Evolutionary conservation across 1,140 invertebrate species (phyloP).

Genomic region (Neocloeon triangulifer): DNA sequence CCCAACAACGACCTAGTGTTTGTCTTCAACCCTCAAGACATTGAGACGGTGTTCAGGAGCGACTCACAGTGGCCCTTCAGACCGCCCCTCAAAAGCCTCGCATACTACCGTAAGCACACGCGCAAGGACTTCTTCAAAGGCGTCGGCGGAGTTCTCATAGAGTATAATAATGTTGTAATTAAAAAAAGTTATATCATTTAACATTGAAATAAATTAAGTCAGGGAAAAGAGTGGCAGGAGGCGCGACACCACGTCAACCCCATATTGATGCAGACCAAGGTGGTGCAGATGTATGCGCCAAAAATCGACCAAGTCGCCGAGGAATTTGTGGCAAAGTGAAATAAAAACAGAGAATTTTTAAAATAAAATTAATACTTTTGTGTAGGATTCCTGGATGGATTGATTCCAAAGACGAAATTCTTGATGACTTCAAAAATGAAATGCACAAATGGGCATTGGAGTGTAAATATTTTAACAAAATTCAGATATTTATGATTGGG

Average conservation of each 20-base stretch:
- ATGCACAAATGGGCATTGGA: conserved; percentile 14
- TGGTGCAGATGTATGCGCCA: conserved; percentile 21
- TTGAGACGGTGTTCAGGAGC: conserved; percentile 5
- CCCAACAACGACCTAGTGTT: conserved; percentile 1
- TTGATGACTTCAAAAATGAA: conserved; percentile 9
- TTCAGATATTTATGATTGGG: too few relatives aligned
- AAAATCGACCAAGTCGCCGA: conserved; percentile 21
- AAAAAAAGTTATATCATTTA: not conserved
- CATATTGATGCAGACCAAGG: conserved; percentile 26
- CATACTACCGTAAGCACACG: not conserved
- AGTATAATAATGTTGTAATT: not conserved
- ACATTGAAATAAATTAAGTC: conserved; percentile 9
- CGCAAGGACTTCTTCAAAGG: conserved; percentile 4
- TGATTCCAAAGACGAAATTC: conserved; percentile 6
- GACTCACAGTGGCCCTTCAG: not conserved
- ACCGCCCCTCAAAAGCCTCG: not conserved
- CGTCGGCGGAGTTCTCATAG: not conserved
- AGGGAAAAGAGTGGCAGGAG: conserved; percentile 22
- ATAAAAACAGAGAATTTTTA: not conserved
- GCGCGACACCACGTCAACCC: conserved; percentile 26
- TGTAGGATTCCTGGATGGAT: conserved; percentile 5
- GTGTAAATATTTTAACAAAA: conserved; percentile 10
- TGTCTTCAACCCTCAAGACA: conserved; percentile 5
- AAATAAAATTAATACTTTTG: not conserved
- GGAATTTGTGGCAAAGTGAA: conserved; percentile 16